Base-by-base conservation (phyloP, 2,113 vertebrate species). In the Leptobrachium leishanense region DNA sequence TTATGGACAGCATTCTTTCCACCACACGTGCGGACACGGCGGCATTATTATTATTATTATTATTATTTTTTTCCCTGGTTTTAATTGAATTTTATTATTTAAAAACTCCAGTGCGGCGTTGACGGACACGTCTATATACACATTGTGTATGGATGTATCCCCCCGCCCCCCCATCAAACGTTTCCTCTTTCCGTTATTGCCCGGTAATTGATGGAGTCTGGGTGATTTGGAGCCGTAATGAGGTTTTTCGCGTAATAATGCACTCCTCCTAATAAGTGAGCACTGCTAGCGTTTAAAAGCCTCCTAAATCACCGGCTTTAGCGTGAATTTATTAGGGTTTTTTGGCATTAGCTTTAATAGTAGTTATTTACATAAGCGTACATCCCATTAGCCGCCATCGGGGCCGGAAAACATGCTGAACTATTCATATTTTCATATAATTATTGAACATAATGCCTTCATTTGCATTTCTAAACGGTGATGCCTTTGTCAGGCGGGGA, bases 361-460 rank as follows among this genome's bases (percentile, higher is more conserved):
- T 92, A 91, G 93, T 93, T 94, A 94, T 94, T 94, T 94, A 94
- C 91, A 94, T 94, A 94, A 94, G 92, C 89, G 89, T 92, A 93
- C 91, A 93, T 94, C 91, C 93, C 91, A 94, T 94, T 94, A 94
- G 92, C 91, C 81, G 84, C 93, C 93, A 94, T 93, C 91, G 91
- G 91, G 91, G 93, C 92, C 92, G 91, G 92, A 92, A 93, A 94
- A 94, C 92, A 93, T 93, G 92, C 92, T 94, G 92, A 94, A 94
- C 91, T 93, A 88, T 93, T 94, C 93, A 93, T 93, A 93, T 94
- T 93, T 94, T 94, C 92, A 93, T 93, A 94, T 94, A 94, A 94
- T 94, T 93, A 94, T 92, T 93, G 91, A 93, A 93, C 93, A 93
- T 93, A 94, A 93, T 94, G 92, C 91, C 91, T 93, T 93, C 90